These are phyloP conservation scores for Diachasma alloeum DNA, from an alignment of 1,140 invertebrate species.

Conservation along the genomic window DNA sequence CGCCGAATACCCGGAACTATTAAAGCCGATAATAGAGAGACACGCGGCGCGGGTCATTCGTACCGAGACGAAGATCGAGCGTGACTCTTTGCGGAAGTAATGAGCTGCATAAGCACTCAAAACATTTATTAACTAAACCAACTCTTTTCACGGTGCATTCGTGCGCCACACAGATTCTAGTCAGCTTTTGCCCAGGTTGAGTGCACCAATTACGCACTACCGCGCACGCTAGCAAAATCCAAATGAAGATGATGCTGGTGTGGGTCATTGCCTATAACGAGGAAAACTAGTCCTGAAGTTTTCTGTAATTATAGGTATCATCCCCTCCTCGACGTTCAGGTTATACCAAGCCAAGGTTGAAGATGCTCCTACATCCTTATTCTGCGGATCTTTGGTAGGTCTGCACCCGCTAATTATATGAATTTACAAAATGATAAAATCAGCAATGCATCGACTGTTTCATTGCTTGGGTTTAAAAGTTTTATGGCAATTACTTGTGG, in stretches of 20 bases:
- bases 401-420: conserved; percentile 13
- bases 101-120: neutral
- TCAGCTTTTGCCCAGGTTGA: neutral
- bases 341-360: neutral
- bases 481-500: neutral
- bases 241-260: conserved; percentile 13
- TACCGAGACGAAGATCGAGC: neutral
- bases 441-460: neutral
- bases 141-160: neutral
- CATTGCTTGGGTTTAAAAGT: neutral
- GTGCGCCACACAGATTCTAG: neutral
- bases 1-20: neutral
- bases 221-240: neutral
- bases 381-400: neutral
- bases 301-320: conserved; percentile 30
- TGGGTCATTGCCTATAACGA: conserved; percentile 32
- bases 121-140: conserved; percentile 7
- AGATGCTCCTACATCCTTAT: neutral
- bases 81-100: neutral
- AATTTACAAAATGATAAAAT: conserved; percentile 19
- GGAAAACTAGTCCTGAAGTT: conserved; percentile 19
- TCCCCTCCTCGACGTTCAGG: neutral
- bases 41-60: neutral
- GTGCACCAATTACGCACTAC: conserved; percentile 1
- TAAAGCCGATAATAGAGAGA: neutral